Conservation (phyloP, 2,113 vertebrate species). For the Pampusana beccarii region DNA sequence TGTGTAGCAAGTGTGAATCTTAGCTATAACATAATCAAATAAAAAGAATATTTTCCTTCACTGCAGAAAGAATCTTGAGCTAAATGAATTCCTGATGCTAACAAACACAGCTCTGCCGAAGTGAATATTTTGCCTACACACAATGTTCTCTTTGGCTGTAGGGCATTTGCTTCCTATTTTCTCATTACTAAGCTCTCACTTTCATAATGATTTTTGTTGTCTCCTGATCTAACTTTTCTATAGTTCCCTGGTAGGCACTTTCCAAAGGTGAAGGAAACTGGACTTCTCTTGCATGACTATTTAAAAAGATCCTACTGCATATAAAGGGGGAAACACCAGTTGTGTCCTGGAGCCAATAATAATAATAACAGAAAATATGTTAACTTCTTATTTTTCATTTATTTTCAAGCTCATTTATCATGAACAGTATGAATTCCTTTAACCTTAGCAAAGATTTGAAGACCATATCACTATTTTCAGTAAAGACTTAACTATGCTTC, state of each 20-base stretch:
- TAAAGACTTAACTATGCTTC: not conserved
- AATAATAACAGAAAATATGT: not conserved
- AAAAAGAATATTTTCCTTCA: not conserved
- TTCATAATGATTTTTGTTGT: not conserved
- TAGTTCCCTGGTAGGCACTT: not conserved
- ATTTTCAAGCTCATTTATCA: not conserved
- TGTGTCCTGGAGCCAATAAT: not conserved
- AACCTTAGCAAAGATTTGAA: not conserved
- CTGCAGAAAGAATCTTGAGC: not conserved
- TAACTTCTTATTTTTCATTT: not conserved
- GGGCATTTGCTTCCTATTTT: not conserved
- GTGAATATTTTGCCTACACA: not conserved
- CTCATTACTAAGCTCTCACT: not conserved
- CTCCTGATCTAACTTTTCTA: not conserved
- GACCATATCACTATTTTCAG: not conserved
- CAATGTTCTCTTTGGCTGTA: not conserved
- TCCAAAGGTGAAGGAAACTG: not conserved
- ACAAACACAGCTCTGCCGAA: not conserved
- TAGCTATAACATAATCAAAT: not conserved
- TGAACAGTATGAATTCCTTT: not conserved
- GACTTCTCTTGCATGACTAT: not conserved
- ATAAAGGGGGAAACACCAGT: not conserved
- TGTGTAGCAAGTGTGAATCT: not conserved
- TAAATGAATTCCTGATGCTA: slow-evolving; percentile 16
- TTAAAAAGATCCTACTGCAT: not conserved